Base-by-base conservation (phyloP, 2,113 vertebrate genomes). In the Lophius piscatorius region DNA sequence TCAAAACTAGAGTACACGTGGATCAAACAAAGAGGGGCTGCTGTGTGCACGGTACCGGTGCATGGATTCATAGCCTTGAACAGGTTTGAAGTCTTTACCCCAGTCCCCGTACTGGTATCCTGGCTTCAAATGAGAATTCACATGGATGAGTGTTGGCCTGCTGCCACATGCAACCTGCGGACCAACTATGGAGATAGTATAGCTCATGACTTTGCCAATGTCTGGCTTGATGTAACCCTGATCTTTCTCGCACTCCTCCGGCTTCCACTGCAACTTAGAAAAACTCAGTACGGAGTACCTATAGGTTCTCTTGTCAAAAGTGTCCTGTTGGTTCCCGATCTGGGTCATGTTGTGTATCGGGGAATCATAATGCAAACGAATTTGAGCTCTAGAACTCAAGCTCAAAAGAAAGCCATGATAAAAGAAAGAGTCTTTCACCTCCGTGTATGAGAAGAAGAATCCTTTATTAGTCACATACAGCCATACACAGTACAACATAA, bases 291-390 rank as follows among this genome's bases (percentile, higher is more conserved):
- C 79, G 80, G 52, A 91, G 89, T 55, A 86, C 64, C 3, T 89
- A 70, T 69, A 93, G 81, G 59, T 90, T 91, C 80, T 91, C 60
- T 83, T 77, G 49, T 93, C 92, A 1, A 82, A 90, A 10, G 45
- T 82, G 75, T 93, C 92, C 70, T 91, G 71, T 38, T 86, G 82
- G 57, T 91, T 88, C 39, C 91, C 89, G 20, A 87, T 88, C 26
- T 82, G 62, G 6, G 86, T 91, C 82, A 92, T 89, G 63, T 93
- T 93, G 36, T 13, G 76, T 28, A 93, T 90, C 91, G 92, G 39
- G 17, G 18, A 7, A 13, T 1, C 6, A 7, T 23, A 22, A 26
- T 12, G 1, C 17, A 20, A 14, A 29, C n/a, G n/a, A n/a, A n/a
- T n/a, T 21, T 6, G 0, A 42, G 42, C 31, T 24, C 0, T 8